These are phyloP conservation scores for Myathropa florea DNA, from an alignment of 2,888 invertebrate genomes.

Conservation along the genomic window DNA sequence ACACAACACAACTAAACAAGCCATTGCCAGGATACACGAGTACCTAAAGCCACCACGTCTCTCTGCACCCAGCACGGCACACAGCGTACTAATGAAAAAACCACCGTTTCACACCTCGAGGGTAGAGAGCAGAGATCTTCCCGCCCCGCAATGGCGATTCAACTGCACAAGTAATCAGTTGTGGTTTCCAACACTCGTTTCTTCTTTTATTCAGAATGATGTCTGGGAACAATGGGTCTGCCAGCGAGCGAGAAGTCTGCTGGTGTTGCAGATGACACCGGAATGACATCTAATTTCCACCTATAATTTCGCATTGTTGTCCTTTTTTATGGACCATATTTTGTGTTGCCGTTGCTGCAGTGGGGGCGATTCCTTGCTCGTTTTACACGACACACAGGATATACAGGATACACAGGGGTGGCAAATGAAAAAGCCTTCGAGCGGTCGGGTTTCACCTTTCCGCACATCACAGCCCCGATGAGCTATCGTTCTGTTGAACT, in stretches of 20 bases:
- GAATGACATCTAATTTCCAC: slow-evolving; percentile 71
- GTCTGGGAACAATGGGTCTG: slow-evolving; percentile 64
- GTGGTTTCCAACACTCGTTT: slow-evolving; percentile 50
- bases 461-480: slow-evolving; percentile 6
- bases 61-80: slow-evolving; percentile 1
- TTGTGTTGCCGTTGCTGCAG: slow-evolving; percentile 9
- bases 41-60: neutral
- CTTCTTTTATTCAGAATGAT: slow-evolving; percentile 49
- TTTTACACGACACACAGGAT: slow-evolving; percentile 35
- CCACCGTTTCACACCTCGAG: slow-evolving; percentile 61
- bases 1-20: neutral
- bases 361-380: slow-evolving; percentile 4
- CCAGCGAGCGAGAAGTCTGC: slow-evolving; percentile 53
- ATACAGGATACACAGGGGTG: slow-evolving; percentile 32
- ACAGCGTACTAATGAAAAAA: slow-evolving; percentile 52
- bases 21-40: neutral
- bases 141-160: slow-evolving; percentile 40
- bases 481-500: slow-evolving; percentile 3
- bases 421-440: slow-evolving; percentile 53
- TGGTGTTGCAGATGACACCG: slow-evolving; percentile 67
- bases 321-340: slow-evolving; percentile 10
- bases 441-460: slow-evolving; percentile 53
- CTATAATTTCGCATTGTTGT: slow-evolving; percentile 69
- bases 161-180: slow-evolving; percentile 65
- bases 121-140: slow-evolving; percentile 38